phyloP scores from a whole-genome alignment of 2,888 invertebrate species.

The Linnaemya vulpina region DNA sequence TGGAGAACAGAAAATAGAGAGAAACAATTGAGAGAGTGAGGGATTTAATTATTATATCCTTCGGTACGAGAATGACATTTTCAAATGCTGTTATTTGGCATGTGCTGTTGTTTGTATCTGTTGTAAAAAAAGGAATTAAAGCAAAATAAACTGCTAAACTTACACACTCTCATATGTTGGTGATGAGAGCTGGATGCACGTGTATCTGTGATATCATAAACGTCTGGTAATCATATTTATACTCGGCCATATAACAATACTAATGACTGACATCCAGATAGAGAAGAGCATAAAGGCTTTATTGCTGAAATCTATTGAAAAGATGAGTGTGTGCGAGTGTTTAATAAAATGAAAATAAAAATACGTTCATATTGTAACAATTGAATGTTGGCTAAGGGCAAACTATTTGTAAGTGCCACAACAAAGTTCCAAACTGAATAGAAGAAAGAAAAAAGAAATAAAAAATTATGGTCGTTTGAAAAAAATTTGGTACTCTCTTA shows the following conservation, averaged over 20 bases:
- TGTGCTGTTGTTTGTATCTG: not conserved
- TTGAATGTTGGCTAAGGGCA: slow-evolving; percentile 10
- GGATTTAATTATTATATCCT: slow-evolving; percentile 66
- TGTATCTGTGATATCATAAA: slow-evolving; percentile 21
- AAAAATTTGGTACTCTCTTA: no score
- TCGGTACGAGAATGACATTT: slow-evolving; percentile 42
- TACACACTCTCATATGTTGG: not conserved
- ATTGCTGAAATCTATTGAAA: not conserved
- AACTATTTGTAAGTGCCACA: not conserved
- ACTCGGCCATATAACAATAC: slow-evolving; percentile 47
- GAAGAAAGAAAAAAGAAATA: no score
- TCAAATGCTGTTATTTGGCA: slow-evolving; percentile 23
- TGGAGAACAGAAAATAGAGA: slow-evolving; percentile 23
- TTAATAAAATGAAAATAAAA: slow-evolving; percentile 32
- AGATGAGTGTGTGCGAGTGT: not conserved
- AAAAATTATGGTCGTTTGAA: no score
- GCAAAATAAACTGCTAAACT: no score
- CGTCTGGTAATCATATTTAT: slow-evolving; percentile 56
- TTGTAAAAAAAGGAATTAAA: not conserved
- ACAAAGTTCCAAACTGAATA: not conserved
- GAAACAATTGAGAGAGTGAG: slow-evolving; percentile 29
- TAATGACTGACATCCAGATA: slow-evolving; percentile 49
- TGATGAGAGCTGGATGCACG: not conserved
- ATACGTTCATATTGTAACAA: not conserved
- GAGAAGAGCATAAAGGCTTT: slow-evolving; percentile 1